Evolutionary conservation across 2,888 invertebrate species (phyloP).

Genomic region (Drosophila paramelanica): DNA sequence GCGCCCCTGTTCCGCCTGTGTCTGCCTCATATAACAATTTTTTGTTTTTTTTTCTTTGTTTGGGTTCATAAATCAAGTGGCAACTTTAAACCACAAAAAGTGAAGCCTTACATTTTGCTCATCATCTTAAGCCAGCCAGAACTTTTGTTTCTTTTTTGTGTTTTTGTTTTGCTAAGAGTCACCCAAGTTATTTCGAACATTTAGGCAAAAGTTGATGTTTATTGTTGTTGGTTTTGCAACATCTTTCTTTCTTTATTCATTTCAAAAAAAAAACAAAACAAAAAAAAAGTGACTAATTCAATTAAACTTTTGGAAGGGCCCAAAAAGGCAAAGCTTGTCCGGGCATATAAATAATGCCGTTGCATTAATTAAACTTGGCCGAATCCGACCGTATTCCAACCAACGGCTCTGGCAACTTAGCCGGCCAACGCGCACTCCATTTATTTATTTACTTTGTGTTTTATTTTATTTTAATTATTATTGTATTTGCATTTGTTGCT

Average conservation of each 20-base stretch:
- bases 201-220: slow-evolving; percentile 29
- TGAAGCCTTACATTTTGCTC: slow-evolving; percentile 25
- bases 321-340: slow-evolving; percentile 47
- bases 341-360: slow-evolving; percentile 66
- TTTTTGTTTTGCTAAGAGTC: slow-evolving; percentile 6
- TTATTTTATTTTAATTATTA: slow-evolving; percentile 72
- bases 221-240: slow-evolving; percentile 18
- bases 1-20: background rate
- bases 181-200: slow-evolving; percentile 20
- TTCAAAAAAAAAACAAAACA: slow-evolving; percentile 22
- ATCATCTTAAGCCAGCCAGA: slow-evolving; percentile 8
- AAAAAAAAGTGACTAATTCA: slow-evolving; percentile 64
- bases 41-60: background rate
- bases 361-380: slow-evolving; percentile 67
- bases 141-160: background rate
- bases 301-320: slow-evolving; percentile 52
- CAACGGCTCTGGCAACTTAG: slow-evolving; percentile 9
- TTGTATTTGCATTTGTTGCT: slow-evolving; percentile 65
- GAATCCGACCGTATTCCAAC: slow-evolving; percentile 26
- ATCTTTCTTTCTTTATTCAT: slow-evolving; percentile 11
- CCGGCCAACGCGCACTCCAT: slow-evolving; percentile 24
- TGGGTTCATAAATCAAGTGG: slow-evolving; percentile 52
- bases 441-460: slow-evolving; percentile 62
- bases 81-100: slow-evolving; percentile 37
- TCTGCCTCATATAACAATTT: slow-evolving; percentile 1